A percentile compares a stretch with the other conserved stretches of the same genome.
Evolutionary conservation across 2,113 vertebrate genomes (phyloP).

Genomic region (Patagioenas fasciata): DNA sequence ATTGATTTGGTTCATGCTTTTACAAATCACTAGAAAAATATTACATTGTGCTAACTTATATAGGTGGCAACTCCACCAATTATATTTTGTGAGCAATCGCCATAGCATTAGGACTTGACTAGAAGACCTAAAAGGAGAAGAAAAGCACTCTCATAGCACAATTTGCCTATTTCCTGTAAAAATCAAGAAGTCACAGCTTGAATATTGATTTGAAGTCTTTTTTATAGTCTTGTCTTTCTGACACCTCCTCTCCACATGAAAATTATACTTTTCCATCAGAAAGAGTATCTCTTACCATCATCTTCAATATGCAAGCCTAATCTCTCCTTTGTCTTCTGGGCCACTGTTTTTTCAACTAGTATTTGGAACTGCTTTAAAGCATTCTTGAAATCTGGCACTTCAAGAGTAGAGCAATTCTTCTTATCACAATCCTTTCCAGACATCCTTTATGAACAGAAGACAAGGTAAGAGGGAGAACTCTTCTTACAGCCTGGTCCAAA

Average conservation of each 20-base stretch:
- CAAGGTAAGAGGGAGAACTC: neutral
- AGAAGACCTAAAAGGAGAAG: neutral
- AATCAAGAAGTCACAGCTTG: neutral
- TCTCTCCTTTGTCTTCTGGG: slow-evolving; percentile 66
- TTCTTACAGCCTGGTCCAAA: neutral
- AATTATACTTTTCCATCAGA: neutral
- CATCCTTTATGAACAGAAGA: slow-evolving; percentile 16
- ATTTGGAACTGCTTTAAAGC: slow-evolving; percentile 60
- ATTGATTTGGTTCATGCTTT: neutral
- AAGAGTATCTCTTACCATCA: slow-evolving; percentile 57
- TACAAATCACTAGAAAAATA: neutral
- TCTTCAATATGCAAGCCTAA: slow-evolving; percentile 45
- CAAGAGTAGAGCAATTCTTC: neutral
- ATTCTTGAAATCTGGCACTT: slow-evolving; percentile 41
- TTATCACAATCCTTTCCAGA: neutral
- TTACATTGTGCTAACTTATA: accelerated
- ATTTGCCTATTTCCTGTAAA: neutral
- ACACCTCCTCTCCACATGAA: neutral
- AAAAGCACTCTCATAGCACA: neutral
- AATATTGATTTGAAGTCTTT: neutral
- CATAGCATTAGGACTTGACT: neutral
- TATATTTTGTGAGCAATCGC: neutral
- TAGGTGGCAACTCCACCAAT: neutral
- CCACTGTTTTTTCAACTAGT: slow-evolving; percentile 50
- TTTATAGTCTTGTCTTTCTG: neutral